Base-by-base conservation (phyloP, 2,113 vertebrate species). In the Agapornis roseicollis region DNA sequence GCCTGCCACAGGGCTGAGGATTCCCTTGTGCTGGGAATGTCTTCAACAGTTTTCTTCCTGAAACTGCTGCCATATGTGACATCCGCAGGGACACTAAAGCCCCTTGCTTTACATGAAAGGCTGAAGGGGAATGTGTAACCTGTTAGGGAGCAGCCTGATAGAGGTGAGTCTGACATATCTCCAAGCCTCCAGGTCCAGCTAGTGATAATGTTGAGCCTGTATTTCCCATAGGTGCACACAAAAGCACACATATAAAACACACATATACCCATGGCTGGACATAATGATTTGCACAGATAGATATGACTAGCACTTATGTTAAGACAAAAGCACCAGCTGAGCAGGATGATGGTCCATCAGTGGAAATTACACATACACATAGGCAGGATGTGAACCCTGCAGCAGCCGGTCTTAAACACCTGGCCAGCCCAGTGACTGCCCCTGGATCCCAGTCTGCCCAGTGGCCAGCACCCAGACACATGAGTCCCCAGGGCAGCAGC, bases 231-330 rank as follows among this genome's bases (percentile, higher is more conserved):
- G 44, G 29, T 0, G 0, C n/a, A 16, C 18, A 17, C 33, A 17
- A 16, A 46, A 28, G 18, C 13, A 27, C 33, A n/a, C 1, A 0
- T 22, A 24, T 29, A 22, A 23, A 28, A 8, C 44, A n/a, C 31
- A 44, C 23, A 41, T 12, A 14, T 7, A 47, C 3, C 13, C 64
- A 4, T 0, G 2, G 28, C 18, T 1, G 0, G 35, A 46, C 20
- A 13, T 42, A 3, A 24, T 10, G 35, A 42, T 25, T 49, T 52
- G 16, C 31, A 17, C 29, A 46, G 55, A 11, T 5, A 41, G 35
- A 35, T 22, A 73, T 2, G 1, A 42, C 15, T 49, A 53, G 68
- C 0, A 3, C 49, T 47, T 19, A 16, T 0, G 0, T 47, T 25
- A 84, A 79, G 28, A 25, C 37, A 17, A 52, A 44, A 69, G 79